Conservation (phyloP, 2,113 vertebrate genomes). For the Cynopterus brachyotis region DNA sequence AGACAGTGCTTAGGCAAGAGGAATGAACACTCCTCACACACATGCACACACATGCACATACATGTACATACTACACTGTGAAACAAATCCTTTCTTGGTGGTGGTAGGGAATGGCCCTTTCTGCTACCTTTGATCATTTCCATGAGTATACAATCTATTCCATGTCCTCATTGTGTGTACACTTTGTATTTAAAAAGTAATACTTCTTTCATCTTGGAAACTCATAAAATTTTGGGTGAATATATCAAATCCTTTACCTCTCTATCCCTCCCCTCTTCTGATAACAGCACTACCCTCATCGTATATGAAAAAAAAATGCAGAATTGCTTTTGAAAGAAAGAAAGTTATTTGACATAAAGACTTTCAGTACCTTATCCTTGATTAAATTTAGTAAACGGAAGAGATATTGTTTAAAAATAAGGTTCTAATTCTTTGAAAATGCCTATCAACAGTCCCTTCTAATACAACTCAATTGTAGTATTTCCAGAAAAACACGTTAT, state of each 20-base stretch:
- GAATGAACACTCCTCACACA: background rate
- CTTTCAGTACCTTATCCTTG: slow-evolving; percentile 14
- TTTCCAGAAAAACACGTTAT: background rate
- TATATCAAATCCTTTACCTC: background rate
- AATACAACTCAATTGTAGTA: background rate
- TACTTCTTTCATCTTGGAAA: background rate
- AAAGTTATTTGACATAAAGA: background rate
- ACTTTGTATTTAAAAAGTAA: background rate
- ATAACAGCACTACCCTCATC: background rate
- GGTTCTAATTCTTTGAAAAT: background rate
- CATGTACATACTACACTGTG: background rate
- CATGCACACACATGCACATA: background rate
- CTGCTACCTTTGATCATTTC: background rate
- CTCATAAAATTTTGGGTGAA: background rate
- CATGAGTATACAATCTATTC: background rate
- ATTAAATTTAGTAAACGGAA: background rate
- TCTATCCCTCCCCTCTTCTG: background rate
- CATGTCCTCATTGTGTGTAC: background rate
- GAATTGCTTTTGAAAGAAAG: slow-evolving; percentile 48
- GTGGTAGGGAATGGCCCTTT: background rate
- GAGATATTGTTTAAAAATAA: background rate
- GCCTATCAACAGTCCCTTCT: background rate
- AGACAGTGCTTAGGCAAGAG: background rate
- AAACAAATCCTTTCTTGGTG: background rate
- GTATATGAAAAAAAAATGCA: slow-evolving; percentile 49